A percentile compares a stretch with the other conserved stretches of the same genome.
These are phyloP conservation scores for Lingula anatina DNA, from an alignment of 2,888 invertebrate species.

Conservation along the genomic window DNA sequence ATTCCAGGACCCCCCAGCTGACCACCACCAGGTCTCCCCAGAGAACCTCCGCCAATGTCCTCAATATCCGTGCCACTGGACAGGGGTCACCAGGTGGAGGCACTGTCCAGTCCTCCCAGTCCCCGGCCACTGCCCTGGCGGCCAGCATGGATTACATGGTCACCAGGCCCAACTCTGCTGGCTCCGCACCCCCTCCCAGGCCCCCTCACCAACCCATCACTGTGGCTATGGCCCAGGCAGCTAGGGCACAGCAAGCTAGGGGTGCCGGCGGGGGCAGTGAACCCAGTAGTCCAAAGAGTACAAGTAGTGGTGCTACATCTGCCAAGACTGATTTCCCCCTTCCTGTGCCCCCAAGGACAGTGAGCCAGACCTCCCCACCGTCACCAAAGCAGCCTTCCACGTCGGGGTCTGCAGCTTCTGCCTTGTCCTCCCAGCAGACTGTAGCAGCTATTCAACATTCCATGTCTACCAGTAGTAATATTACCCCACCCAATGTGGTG, in stretches of 20 bases:
- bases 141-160: neutral
- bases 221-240: too few species aligned
- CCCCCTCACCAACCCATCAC: conserved; percentile 5
- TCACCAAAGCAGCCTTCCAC: conserved; percentile 9
- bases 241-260: too few species aligned
- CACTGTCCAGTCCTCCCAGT: conserved; percentile 1
- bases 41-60: conserved; percentile 18
- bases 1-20: too few species aligned
- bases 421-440: too few species aligned
- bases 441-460: conserved; percentile 57
- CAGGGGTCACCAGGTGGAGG: too few species aligned
- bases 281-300: too few species aligned
- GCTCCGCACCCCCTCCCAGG: conserved; percentile 3
- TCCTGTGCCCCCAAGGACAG: too few species aligned
- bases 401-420: conserved; percentile 53
- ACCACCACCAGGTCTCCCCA: too few species aligned
- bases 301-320: too few species aligned
- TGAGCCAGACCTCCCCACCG: conserved; percentile 6
- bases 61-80: conserved; percentile 18
- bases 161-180: conserved; percentile 1
- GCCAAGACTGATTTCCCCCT: too few species aligned
- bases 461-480: conserved; percentile 47
- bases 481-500: conserved; percentile 52
- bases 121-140: conserved; percentile 1
- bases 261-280: too few species aligned